phyloP scores from a whole-genome alignment of 92 coral and sea anemone genomes.

The Actinostola sp. region DNA sequence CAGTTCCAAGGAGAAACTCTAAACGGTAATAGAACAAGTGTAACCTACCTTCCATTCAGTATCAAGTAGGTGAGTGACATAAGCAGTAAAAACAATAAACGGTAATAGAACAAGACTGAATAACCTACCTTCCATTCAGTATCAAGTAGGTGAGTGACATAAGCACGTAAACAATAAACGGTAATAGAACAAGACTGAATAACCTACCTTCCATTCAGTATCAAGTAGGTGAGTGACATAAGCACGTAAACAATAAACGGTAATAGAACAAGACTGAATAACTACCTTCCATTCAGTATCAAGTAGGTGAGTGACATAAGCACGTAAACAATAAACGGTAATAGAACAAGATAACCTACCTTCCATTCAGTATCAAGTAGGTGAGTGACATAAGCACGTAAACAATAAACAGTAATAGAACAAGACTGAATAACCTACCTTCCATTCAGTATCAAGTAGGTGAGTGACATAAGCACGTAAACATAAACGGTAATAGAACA shows the following conservation, averaged over 20 bases:
- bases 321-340: conserved; percentile 89
- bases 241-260: conserved; percentile 89
- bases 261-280: conserved; percentile 83
- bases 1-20: conserved; percentile 81
- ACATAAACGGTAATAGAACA: conserved; percentile 89
- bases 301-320: conserved; percentile 51
- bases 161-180: conserved; percentile 88
- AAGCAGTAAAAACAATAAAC: conserved; percentile 52
- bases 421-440: conserved; percentile 62
- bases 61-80: conserved; percentile 71
- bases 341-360: conserved; percentile 80
- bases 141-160: conserved; percentile 75
- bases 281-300: conserved; percentile 22
- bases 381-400: conserved; percentile 73
- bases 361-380: background rate
- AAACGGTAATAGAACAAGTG: no score
- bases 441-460: background rate
- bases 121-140: conserved; percentile 86
- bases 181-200: conserved; percentile 81
- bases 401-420: conserved; percentile 90
- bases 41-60: no score
- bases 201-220: conserved; percentile 93
- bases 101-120: background rate
- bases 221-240: conserved; percentile 91
- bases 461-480: conserved; percentile 75